A percentile compares a stretch with the other conserved stretches of the same genome.
Conservation (phyloP, 1,140 invertebrate genomes). For the Nasonia vitripennis region DNA sequence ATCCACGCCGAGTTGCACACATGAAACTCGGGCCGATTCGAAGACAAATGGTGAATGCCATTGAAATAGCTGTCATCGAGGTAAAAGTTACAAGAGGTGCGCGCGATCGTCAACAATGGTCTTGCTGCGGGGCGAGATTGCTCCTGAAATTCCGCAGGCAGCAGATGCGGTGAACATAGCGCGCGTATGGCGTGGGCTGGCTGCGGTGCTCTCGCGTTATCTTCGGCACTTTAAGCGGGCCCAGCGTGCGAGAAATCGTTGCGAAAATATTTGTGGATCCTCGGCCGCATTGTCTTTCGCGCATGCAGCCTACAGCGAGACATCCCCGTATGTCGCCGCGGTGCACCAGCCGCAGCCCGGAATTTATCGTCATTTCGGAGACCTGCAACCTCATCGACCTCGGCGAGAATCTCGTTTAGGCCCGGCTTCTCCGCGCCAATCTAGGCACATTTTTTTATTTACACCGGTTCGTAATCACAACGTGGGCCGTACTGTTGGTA, state of each 20-base stretch:
- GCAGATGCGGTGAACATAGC: constrained; percentile 19
- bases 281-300: constrained; percentile 21
- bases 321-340: not conserved
- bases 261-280: constrained; percentile 44
- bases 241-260: constrained; percentile 40
- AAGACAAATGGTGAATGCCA: not conserved
- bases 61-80: not conserved
- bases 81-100: not conserved
- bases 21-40: not conserved
- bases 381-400: not conserved
- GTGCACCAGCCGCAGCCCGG: not conserved
- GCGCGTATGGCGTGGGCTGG: not conserved
- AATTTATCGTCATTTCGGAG: constrained; percentile 22
- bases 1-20: not conserved
- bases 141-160: constrained; percentile 59
- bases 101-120: not conserved
- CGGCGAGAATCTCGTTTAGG: constrained; percentile 30
- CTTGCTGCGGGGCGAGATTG: constrained; percentile 53
- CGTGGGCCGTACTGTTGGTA: not conserved
- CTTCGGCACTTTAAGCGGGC: constrained; percentile 61
- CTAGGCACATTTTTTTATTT: not conserved
- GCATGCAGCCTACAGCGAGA: not conserved
- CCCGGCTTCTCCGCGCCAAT: not conserved
- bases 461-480: not conserved
- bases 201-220: constrained; percentile 52